Conservation (phyloP, 2,888 invertebrate genomes). For the Omphaloscelis lunosa region DNA sequence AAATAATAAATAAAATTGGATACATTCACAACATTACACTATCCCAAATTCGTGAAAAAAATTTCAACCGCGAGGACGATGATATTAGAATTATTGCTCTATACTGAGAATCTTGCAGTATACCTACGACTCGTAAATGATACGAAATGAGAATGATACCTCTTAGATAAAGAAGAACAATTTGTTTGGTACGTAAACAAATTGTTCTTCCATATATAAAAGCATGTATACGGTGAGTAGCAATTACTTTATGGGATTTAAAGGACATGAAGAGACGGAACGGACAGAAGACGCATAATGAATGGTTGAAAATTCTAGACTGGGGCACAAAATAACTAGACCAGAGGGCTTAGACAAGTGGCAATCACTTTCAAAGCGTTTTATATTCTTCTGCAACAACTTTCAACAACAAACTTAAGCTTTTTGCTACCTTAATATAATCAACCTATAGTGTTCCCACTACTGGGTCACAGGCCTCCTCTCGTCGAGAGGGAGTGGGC, state of each 20-base stretch:
- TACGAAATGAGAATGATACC: too few relatives aligned
- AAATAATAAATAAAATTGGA: background rate
- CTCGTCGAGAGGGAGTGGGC: too few relatives aligned
- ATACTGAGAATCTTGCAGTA: background rate
- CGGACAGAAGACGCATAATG: background rate
- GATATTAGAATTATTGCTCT: background rate
- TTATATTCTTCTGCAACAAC: background rate
- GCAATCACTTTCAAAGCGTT: background rate
- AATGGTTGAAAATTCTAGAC: background rate
- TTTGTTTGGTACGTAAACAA: conserved; percentile 17
- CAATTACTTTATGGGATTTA: conserved; percentile 49
- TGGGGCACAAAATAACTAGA: background rate
- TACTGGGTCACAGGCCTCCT: too few relatives aligned
- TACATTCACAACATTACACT: too few relatives aligned
- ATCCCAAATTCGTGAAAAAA: background rate
- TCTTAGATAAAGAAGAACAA: conserved; percentile 14
- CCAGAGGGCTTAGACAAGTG: background rate
- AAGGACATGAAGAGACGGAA: conserved; percentile 9
- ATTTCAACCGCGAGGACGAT: background rate
- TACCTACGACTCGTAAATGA: background rate
- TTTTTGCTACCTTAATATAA: too few relatives aligned
- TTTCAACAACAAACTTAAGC: too few relatives aligned
- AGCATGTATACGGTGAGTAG: conserved; percentile 18
- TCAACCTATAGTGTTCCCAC: too few relatives aligned
- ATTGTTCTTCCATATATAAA: background rate